These are phyloP conservation scores for Pollenia griseotomentosa DNA, from an alignment of 2,888 invertebrate genomes.

Conservation along the genomic window DNA sequence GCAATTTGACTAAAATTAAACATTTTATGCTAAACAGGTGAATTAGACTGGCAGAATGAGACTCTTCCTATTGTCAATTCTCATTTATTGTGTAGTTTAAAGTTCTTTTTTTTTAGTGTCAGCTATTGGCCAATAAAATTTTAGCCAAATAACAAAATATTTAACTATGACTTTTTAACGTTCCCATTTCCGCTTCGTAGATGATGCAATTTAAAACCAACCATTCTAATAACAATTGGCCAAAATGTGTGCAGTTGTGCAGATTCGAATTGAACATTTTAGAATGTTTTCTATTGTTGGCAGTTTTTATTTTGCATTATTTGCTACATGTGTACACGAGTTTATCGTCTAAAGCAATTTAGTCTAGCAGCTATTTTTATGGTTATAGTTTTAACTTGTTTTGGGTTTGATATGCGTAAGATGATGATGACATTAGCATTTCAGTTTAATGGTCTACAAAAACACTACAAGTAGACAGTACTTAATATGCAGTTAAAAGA, in stretches of 20 bases:
- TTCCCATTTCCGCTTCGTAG: slow-evolving; percentile 39
- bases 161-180: slow-evolving; percentile 42
- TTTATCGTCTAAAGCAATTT: slow-evolving; percentile 57
- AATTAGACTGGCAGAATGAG: not conserved
- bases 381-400: slow-evolving; percentile 62
- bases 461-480: slow-evolving; percentile 41
- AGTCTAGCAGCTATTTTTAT: slow-evolving; percentile 63
- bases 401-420: slow-evolving; percentile 63
- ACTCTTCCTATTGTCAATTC: slow-evolving; percentile 39
- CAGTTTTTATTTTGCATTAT: slow-evolving; percentile 38
- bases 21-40: slow-evolving; percentile 64
- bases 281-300: slow-evolving; percentile 42
- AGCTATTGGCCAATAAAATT: slow-evolving; percentile 14
- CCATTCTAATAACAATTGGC: slow-evolving; percentile 53
- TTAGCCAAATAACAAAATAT: slow-evolving; percentile 2
- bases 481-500: slow-evolving; percentile 63
- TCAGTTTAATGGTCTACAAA: slow-evolving; percentile 64
- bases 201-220: slow-evolving; percentile 39
- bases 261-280: slow-evolving; percentile 9
- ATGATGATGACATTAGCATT: slow-evolving; percentile 69
- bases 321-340: slow-evolving; percentile 18
- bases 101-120: not conserved
- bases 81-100: slow-evolving; percentile 27
- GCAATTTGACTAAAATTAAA: slow-evolving; percentile 52
- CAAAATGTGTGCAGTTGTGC: slow-evolving; percentile 54